These are phyloP conservation scores for Stigmatopora argus DNA, from an alignment of 2,113 vertebrate species.

Conservation along the genomic window DNA sequence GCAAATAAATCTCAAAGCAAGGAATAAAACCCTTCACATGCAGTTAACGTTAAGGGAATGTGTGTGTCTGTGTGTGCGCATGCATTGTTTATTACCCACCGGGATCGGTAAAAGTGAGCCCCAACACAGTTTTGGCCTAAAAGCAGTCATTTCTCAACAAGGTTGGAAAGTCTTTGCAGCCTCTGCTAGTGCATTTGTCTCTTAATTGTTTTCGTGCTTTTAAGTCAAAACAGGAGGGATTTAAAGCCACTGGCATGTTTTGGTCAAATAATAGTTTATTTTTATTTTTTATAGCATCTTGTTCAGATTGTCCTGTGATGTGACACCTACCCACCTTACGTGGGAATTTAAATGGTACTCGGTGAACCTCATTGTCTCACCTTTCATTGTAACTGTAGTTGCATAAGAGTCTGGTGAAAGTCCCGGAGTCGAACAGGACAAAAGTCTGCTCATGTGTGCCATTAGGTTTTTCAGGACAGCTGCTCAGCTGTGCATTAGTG, in stretches of 20 bases:
- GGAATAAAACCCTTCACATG: constrained; percentile 55
- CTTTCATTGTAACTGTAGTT: constrained; percentile 26
- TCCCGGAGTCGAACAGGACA: constrained; percentile 44
- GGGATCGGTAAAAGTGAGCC: constrained; percentile 26
- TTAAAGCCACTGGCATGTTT: neutral
- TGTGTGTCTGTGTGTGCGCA: constrained; percentile 17
- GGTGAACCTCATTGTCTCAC: neutral
- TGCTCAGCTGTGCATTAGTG: constrained; percentile 51
- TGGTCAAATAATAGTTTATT: constrained; percentile 5
- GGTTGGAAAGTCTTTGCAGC: constrained; percentile 19
- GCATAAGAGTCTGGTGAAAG: constrained; percentile 24
- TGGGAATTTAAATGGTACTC: constrained; percentile 7
- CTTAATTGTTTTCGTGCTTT: constrained; percentile 35
- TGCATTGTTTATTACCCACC: neutral
- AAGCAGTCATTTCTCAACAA: constrained; percentile 26
- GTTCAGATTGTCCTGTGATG: neutral
- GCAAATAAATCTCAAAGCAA: constrained; percentile 68
- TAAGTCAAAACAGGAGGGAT: constrained; percentile 24
- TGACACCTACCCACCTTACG: neutral
- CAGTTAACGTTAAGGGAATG: constrained; percentile 37
- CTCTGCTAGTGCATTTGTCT: constrained; percentile 11
- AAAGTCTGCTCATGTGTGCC: constrained; percentile 45
- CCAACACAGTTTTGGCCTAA: constrained; percentile 30
- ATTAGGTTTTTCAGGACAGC: constrained; percentile 51
- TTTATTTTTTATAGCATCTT: neutral